Evolutionary conservation across 2,797 vertebrate genomes (phyloP).

Genomic region (Mus caroli): DNA sequence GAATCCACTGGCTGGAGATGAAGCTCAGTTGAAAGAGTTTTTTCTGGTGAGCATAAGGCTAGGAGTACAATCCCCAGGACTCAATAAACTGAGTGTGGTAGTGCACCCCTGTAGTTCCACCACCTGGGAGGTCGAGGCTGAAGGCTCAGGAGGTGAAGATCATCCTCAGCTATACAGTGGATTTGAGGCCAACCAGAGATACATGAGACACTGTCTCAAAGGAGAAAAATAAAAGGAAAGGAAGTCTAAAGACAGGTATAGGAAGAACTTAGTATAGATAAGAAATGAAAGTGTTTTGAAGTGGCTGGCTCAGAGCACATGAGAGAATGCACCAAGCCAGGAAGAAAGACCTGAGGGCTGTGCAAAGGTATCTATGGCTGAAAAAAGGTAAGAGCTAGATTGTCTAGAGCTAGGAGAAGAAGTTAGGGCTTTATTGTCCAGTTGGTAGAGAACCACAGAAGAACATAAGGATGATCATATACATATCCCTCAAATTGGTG

Average conservation of each 20-base stretch:
- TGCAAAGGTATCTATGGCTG: background rate
- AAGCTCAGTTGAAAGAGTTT: background rate
- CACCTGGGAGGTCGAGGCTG: background rate
- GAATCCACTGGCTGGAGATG: background rate
- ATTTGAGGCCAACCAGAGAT: background rate
- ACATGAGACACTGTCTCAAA: background rate
- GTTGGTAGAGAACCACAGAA: background rate
- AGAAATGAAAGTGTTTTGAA: background rate
- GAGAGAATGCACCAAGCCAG: background rate
- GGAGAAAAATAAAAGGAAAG: background rate
- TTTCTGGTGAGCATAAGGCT: too few relatives aligned
- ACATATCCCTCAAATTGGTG: background rate
- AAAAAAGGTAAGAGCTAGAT: background rate
- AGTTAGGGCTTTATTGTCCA: background rate
- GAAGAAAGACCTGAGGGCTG: background rate
- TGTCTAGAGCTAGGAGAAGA: background rate
- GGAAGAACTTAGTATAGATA: background rate
- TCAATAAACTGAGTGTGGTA: background rate
- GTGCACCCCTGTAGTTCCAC: background rate
- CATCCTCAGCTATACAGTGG: background rate
- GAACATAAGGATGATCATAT: background rate
- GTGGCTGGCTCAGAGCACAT: background rate
- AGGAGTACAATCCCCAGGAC: background rate
- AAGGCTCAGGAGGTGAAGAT: background rate
- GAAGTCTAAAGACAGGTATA: background rate